Evolutionary conservation across 2,797 vertebrate species (phyloP).

Genomic region (Eurystomus glaucurus): DNA sequence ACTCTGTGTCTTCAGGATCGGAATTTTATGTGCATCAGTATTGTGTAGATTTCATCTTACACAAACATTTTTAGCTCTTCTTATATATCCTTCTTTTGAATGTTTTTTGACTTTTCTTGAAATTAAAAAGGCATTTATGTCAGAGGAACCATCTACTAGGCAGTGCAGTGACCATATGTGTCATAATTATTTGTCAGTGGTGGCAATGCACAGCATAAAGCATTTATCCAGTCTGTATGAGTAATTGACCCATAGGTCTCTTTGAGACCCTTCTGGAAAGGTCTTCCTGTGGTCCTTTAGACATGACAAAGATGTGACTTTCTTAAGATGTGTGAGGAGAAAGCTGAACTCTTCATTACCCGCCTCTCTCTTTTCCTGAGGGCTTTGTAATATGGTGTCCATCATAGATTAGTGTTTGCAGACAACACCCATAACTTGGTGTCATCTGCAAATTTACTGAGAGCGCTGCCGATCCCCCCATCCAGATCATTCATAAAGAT

Average conservation of each 20-base stretch:
- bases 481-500: no score
- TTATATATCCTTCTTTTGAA: not conserved
- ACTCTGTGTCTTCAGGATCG: not conserved
- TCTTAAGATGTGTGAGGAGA: not conserved
- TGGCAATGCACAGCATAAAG: not conserved
- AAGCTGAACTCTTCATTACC: not conserved
- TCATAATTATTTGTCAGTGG: not conserved
- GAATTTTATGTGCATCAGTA: not conserved
- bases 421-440: no score
- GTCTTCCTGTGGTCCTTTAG: not conserved
- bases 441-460: no score
- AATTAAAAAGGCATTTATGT: not conserved
- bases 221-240: not conserved
- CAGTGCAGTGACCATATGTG: not conserved
- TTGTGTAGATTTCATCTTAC: rapidly evolving
- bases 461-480: no score
- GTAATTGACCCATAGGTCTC: not conserved
- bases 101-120: not conserved
- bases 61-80: not conserved
- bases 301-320: not conserved
- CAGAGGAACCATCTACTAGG: not conserved
- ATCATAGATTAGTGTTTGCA: no score
- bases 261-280: not conserved
- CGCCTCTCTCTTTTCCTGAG: not conserved
- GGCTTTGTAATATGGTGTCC: not conserved